These are phyloP conservation scores for Diarsia mendica DNA, from an alignment of 2,888 invertebrate species.

Conservation along the genomic window DNA sequence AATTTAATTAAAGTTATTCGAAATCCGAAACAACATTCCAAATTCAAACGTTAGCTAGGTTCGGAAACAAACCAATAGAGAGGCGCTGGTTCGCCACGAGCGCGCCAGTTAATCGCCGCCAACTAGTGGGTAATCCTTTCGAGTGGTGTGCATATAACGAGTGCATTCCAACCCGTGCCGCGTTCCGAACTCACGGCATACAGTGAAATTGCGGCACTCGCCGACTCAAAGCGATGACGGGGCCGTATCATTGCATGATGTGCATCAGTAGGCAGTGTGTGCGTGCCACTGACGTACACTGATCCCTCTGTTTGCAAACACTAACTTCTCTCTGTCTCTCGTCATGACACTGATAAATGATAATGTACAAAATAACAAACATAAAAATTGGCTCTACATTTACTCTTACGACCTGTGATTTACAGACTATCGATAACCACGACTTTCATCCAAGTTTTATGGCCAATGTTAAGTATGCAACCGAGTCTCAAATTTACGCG, in stretches of 20 bases:
- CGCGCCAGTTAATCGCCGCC: conserved; percentile 85
- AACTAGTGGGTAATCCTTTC: conserved; percentile 88
- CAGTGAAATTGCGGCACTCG: conserved; percentile 84
- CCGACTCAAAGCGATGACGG: conserved; percentile 84
- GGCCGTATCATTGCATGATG: conserved; percentile 83
- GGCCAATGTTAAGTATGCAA: conserved; percentile 57
- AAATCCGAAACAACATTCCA: conserved; percentile 73
- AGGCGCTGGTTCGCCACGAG: conserved; percentile 80
- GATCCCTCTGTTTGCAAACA: conserved; percentile 57
- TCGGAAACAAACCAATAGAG: conserved; percentile 82
- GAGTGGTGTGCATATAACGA: conserved; percentile 87
- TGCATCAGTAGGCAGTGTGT: conserved; percentile 70
- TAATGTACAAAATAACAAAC: conserved; percentile 34
- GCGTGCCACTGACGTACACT: conserved; percentile 66
- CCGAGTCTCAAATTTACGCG: conserved; percentile 56
- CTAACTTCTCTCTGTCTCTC: conserved; percentile 45
- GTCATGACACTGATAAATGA: conserved; percentile 42
- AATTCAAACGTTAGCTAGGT: conserved; percentile 78
- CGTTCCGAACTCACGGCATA: conserved; percentile 73
- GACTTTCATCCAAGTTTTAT: conserved; percentile 58
- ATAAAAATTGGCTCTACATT: conserved; percentile 38
- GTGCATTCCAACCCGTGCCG: conserved; percentile 80
- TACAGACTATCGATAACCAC: conserved; percentile 51
- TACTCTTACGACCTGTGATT: conserved; percentile 37
- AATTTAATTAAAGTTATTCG: conserved; percentile 75